Conservation (phyloP, 2,888 invertebrate species). For the Drosophila falleni region DNA sequence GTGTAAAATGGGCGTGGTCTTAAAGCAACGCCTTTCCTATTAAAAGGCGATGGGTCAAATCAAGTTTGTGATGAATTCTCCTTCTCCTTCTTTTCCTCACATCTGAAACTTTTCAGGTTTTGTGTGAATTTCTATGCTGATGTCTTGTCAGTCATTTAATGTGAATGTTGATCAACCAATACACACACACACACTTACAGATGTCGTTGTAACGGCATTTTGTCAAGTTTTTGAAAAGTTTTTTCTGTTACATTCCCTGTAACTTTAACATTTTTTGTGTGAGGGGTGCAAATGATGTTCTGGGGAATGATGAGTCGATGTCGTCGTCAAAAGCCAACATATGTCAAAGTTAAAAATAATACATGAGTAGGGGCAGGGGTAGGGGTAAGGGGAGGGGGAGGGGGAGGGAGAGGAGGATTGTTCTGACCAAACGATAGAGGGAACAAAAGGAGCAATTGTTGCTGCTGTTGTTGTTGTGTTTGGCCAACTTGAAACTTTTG, state of each 20-base stretch:
- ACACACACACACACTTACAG: slow-evolving; percentile 34
- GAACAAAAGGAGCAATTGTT: slow-evolving; percentile 53
- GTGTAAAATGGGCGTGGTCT: slow-evolving; percentile 16
- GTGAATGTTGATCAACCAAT: slow-evolving; percentile 67
- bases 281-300: slow-evolving; percentile 55
- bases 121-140: slow-evolving; percentile 43
- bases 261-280: slow-evolving; percentile 50
- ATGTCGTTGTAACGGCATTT: slow-evolving; percentile 53
- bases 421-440: slow-evolving; percentile 4
- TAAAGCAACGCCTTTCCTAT: not conserved
- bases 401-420: not conserved
- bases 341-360: slow-evolving; percentile 80
- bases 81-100: not conserved
- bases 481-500: slow-evolving; percentile 66
- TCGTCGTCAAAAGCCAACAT: slow-evolving; percentile 72
- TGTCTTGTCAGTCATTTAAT: slow-evolving; percentile 72
- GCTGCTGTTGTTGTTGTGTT: slow-evolving; percentile 49
- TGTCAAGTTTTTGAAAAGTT: slow-evolving; percentile 74
- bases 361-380: slow-evolving; percentile 29
- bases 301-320: slow-evolving; percentile 70
- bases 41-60: slow-evolving; percentile 33
- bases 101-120: slow-evolving; percentile 10
- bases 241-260: slow-evolving; percentile 54
- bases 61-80: slow-evolving; percentile 38
- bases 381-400: not conserved